Conservation (phyloP, 2,113 vertebrate genomes). For the Chrysochloris asiatica region DNA sequence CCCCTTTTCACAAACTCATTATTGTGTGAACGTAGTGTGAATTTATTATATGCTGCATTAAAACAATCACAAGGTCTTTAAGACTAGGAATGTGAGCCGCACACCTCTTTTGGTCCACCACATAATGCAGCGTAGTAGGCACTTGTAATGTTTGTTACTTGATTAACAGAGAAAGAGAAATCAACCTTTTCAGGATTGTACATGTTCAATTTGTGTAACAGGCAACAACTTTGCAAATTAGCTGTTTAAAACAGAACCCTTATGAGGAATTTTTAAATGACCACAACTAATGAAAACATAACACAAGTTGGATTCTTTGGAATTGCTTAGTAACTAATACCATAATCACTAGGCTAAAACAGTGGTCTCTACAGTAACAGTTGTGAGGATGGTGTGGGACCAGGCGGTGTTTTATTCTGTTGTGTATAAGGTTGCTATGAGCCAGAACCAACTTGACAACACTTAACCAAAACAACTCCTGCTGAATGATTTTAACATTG, state of each 20-base stretch:
- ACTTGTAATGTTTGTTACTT: neutral
- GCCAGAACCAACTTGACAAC: too few species aligned
- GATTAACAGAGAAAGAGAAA: neutral
- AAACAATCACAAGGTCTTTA: neutral
- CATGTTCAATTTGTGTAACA: neutral
- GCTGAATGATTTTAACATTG: neutral
- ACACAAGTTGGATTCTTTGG: neutral
- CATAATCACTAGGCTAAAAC: too few species aligned
- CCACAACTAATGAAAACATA: too few species aligned
- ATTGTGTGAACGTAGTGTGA: neutral
- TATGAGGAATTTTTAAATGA: too few species aligned
- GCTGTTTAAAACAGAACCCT: neutral
- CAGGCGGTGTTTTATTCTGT: too few species aligned
- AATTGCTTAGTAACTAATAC: too few species aligned
- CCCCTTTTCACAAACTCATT: neutral
- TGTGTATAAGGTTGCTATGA: too few species aligned
- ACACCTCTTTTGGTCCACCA: neutral
- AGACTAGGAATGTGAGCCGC: neutral
- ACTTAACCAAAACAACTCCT: too few species aligned
- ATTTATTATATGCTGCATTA: neutral
- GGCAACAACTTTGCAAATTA: constrained; percentile 26
- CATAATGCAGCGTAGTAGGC: neutral
- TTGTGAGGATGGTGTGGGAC: too few species aligned
- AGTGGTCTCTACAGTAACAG: too few species aligned
- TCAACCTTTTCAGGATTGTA: neutral